These are phyloP conservation scores for Aphidius colemani DNA, from an alignment of 2,888 invertebrate species.

Conservation along the genomic window DNA sequence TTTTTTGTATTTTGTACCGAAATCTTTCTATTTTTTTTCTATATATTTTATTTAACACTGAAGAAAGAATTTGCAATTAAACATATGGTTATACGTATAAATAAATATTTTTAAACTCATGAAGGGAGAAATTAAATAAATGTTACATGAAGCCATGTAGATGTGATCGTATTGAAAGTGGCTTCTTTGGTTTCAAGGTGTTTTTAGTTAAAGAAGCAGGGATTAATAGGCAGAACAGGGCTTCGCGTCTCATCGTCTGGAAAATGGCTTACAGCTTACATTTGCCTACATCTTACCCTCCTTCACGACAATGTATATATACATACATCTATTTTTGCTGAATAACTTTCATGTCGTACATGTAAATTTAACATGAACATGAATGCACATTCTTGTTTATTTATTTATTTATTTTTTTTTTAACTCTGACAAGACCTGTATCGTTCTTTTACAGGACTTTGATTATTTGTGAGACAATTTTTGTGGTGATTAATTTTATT, in stretches of 20 bases:
- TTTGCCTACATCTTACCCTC: constrained; percentile 45
- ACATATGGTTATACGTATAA: neutral
- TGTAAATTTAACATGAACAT: too few species aligned
- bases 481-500: too few species aligned
- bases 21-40: too few species aligned
- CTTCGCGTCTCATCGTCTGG: constrained; percentile 61
- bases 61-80: too few species aligned
- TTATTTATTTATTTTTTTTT: neutral
- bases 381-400: neutral
- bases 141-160: constrained; percentile 45
- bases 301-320: constrained; percentile 4
- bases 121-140: too few species aligned
- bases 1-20: too few species aligned
- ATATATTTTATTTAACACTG: too few species aligned
- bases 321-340: constrained; percentile 3
- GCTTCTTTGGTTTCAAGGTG: constrained; percentile 45
- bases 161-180: constrained; percentile 53
- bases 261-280: constrained; percentile 61
- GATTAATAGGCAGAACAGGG: constrained; percentile 58
- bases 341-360: constrained; percentile 5
- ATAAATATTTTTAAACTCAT: neutral
- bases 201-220: constrained; percentile 49
- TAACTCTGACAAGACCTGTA: neutral
- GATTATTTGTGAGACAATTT: too few species aligned
- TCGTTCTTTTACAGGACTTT: too few species aligned